These are phyloP conservation scores for Belonocnema kinseyi DNA, from an alignment of 1,140 invertebrate genomes.

Conservation along the genomic window DNA sequence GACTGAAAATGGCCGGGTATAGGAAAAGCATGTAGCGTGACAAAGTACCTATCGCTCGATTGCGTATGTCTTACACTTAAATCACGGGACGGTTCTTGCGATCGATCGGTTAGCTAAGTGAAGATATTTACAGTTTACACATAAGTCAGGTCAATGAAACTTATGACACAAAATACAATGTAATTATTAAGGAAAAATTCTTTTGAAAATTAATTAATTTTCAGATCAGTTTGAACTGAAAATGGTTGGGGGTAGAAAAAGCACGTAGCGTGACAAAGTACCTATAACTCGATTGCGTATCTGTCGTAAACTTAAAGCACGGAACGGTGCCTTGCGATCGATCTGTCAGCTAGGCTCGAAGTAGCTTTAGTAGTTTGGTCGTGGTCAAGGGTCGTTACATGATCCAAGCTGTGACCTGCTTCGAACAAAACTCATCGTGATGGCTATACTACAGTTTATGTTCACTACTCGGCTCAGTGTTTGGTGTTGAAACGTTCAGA, in stretches of 20 bases:
- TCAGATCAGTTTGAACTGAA: no score
- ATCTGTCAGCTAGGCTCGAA: constrained; percentile 39
- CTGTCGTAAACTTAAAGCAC: background rate
- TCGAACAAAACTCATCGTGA: constrained; percentile 26
- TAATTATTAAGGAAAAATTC: no score
- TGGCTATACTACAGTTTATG: background rate
- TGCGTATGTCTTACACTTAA: background rate
- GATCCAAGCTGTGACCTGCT: constrained; percentile 53
- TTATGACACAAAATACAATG: no score
- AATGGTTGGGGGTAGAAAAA: background rate
- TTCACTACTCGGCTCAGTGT: background rate
- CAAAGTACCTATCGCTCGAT: background rate
- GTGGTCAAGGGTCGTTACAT: constrained; percentile 48
- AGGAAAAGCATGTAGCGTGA: background rate
- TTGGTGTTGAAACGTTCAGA: background rate
- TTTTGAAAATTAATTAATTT: no score
- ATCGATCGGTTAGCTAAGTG: constrained; percentile 43
- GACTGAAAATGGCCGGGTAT: no score
- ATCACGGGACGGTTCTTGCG: constrained; percentile 20
- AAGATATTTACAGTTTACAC: no score
- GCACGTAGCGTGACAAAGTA: background rate
- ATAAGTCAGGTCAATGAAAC: no score
- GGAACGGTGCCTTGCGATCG: constrained; percentile 36
- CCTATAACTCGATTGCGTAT: background rate
- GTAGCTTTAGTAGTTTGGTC: constrained; percentile 52